These are phyloP conservation scores for Puntigrus tetrazona DNA, from an alignment of 2,113 vertebrate genomes.

Conservation along the genomic window DNA sequence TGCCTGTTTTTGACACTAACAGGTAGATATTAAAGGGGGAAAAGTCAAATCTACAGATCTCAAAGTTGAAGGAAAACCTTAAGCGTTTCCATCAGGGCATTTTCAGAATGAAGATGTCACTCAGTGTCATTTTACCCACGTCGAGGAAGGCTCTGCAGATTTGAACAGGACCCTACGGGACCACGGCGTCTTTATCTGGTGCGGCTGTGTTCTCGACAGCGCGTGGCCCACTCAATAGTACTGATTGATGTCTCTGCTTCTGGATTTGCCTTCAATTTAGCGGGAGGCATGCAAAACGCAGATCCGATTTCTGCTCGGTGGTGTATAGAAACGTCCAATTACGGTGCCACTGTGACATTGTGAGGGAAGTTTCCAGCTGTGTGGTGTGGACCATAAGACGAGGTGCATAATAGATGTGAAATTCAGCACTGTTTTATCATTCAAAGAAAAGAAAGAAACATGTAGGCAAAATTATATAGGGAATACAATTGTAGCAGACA, in stretches of 20 bases:
- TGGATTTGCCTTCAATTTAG: slow-evolving; percentile 41
- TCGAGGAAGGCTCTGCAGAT: neutral
- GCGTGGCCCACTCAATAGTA: slow-evolving; percentile 6
- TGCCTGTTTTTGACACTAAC: neutral
- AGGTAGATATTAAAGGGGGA: neutral
- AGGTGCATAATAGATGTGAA: slow-evolving; percentile 40
- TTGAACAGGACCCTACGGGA: slow-evolving; percentile 22
- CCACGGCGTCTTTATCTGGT: slow-evolving; percentile 11
- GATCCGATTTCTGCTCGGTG: slow-evolving; percentile 21
- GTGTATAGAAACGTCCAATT: slow-evolving; percentile 49
- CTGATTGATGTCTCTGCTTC: slow-evolving; percentile 28
- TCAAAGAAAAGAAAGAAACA: neutral
- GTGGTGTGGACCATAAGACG: slow-evolving; percentile 21
- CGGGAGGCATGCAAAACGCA: slow-evolving; percentile 27
- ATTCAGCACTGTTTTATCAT: slow-evolving; percentile 25
- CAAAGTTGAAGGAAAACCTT: neutral
- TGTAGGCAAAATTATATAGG: neutral
- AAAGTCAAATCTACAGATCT: neutral
- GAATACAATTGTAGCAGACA: neutral
- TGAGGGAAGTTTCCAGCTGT: slow-evolving; percentile 32
- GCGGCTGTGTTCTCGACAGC: slow-evolving; percentile 25
- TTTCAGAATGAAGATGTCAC: slow-evolving; percentile 22
- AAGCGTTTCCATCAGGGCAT: neutral
- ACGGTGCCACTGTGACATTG: slow-evolving; percentile 21
- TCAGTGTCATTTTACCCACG: slow-evolving; percentile 19